A percentile compares a stretch with the other conserved stretches of the same genome.
These are phyloP conservation scores for Gephyroberyx darwinii DNA, from an alignment of 2,797 vertebrate species.

Conservation along the genomic window DNA sequence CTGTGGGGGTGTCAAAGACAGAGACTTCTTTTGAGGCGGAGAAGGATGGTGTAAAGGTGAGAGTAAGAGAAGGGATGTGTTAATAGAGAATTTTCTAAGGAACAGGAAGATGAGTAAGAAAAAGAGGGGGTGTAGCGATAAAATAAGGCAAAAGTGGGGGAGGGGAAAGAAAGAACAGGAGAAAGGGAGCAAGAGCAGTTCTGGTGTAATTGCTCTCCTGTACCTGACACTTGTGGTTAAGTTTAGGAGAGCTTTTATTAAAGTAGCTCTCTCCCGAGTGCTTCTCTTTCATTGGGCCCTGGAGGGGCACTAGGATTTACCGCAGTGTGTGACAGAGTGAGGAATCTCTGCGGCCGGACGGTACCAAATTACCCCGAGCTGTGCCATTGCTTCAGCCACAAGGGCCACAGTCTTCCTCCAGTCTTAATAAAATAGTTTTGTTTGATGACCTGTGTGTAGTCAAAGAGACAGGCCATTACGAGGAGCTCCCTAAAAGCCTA, in stretches of 20 bases:
- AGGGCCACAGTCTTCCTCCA: conserved; percentile 58
- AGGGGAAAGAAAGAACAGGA: conserved; percentile 31
- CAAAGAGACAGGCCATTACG: conserved; percentile 56
- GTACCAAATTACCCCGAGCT: conserved; percentile 65
- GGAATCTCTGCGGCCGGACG: conserved; percentile 63
- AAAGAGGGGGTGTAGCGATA: conserved; percentile 44
- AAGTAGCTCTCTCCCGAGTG: conserved; percentile 67
- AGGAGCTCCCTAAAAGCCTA: conserved; percentile 39
- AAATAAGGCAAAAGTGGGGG: conserved; percentile 27
- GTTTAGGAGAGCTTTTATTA: conserved; percentile 79
- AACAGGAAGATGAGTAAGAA: conserved; percentile 42
- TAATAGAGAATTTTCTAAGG: conserved; percentile 36
- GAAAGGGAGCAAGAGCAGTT: conserved; percentile 50
- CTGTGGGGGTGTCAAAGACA: conserved; percentile 26
- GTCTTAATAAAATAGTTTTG: conserved; percentile 76
- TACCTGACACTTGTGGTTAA: conserved; percentile 75
- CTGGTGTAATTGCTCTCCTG: conserved; percentile 74
- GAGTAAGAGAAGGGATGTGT: conserved; percentile 53
- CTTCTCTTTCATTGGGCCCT: conserved; percentile 67
- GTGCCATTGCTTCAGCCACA: conserved; percentile 49
- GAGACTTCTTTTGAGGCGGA: conserved; percentile 49
- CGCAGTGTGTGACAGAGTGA: conserved; percentile 70
- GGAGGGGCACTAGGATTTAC: conserved; percentile 70
- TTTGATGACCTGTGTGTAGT: conserved; percentile 69
- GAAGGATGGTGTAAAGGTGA: conserved; percentile 47